Conservation (phyloP, 1,140 invertebrate genomes). For the Cyrtorhinus lividipennis region DNA sequence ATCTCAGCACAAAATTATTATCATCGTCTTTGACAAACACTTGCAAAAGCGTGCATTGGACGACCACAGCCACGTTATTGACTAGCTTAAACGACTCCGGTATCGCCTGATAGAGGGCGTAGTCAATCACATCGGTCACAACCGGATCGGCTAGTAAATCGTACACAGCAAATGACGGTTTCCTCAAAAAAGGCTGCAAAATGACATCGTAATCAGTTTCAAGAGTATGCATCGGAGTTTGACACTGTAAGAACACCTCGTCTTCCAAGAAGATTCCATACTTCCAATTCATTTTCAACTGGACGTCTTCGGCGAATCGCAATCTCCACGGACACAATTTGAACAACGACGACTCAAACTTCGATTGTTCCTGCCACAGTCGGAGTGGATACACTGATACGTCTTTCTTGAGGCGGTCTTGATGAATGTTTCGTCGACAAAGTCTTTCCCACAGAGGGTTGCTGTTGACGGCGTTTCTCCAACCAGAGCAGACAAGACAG, state of each 20-base stretch:
- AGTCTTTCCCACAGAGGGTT: conserved; percentile 21
- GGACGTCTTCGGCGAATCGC: conserved; percentile 20
- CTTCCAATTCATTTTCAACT: conserved; percentile 18
- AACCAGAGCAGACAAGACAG: conserved; percentile 13
- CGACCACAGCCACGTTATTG: conserved; percentile 15
- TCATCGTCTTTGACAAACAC: conserved; percentile 12
- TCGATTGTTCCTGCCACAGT: background rate
- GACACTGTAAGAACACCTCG: too few relatives aligned
- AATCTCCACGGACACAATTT: conserved; percentile 19
- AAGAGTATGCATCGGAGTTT: background rate
- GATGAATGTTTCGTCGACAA: conserved; percentile 7
- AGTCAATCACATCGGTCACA: conserved; percentile 12
- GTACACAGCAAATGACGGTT: conserved; percentile 11
- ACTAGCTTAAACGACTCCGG: conserved; percentile 18
- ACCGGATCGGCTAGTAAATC: background rate
- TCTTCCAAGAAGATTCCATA: conserved; percentile 4
- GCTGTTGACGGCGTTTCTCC: conserved; percentile 21
- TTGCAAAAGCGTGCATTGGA: conserved; percentile 22
- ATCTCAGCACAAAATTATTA: conserved; percentile 7
- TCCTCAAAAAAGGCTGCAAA: conserved; percentile 1
- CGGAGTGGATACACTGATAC: conserved; percentile 1
- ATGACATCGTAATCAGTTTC: conserved; percentile 14
- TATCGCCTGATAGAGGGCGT: conserved; percentile 15
- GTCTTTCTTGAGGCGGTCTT: conserved; percentile 10
- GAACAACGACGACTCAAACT: conserved; percentile 6